Evolutionary conservation across 2,888 invertebrate species (phyloP).

Genomic region (Dynastes tityus): DNA sequence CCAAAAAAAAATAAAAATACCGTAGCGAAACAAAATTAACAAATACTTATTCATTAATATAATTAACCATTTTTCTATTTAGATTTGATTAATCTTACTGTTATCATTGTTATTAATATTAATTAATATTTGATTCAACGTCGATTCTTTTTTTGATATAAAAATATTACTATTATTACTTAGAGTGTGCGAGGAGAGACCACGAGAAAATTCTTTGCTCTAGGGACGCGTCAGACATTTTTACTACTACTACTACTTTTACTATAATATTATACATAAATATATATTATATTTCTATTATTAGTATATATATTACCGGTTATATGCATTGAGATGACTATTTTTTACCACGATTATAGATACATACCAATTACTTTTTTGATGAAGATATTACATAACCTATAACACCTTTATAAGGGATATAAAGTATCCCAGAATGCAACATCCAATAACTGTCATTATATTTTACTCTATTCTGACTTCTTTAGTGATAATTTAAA

Average conservation of each 20-base stretch:
- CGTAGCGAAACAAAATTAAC: slow-evolving; percentile 62
- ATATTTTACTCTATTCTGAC: too few relatives aligned
- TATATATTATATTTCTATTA: slow-evolving; percentile 26
- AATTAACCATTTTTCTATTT: slow-evolving; percentile 54
- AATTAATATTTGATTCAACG: not conserved
- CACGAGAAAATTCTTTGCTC: slow-evolving; percentile 71
- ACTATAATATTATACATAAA: slow-evolving; percentile 27
- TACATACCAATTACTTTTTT: too few relatives aligned
- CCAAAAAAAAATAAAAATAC: slow-evolving; percentile 59
- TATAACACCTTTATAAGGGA: too few relatives aligned
- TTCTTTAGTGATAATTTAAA: too few relatives aligned
- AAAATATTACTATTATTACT: not conserved
- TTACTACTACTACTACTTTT: slow-evolving; percentile 28
- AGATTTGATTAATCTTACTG: not conserved
- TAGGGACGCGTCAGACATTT: slow-evolving; percentile 63
- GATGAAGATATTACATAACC: too few relatives aligned
- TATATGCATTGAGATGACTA: not conserved
- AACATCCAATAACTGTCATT: too few relatives aligned
- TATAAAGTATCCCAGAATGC: too few relatives aligned
- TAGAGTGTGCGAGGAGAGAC: slow-evolving; percentile 50
- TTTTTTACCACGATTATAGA: not conserved
- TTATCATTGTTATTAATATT: too few relatives aligned
- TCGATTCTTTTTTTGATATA: not conserved
- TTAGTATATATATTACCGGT: slow-evolving; percentile 19
- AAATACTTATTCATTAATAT: not conserved